Conservation (phyloP, 2,888 invertebrate species). For the Hypomecis punctinalis region DNA sequence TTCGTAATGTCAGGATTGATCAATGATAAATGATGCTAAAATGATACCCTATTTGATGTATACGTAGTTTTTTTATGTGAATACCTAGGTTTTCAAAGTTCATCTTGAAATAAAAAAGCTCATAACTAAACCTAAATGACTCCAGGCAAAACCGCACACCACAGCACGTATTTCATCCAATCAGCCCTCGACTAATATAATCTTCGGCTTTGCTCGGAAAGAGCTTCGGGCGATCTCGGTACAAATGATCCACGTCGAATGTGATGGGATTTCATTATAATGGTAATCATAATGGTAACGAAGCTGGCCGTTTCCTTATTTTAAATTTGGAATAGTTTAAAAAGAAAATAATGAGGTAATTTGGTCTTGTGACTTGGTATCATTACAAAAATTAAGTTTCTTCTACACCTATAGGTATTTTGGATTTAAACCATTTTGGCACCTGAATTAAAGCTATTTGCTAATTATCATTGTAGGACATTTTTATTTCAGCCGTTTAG, state of each 20-base stretch:
- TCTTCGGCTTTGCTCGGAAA: neutral
- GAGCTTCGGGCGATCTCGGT: conserved; percentile 42
- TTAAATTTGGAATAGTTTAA: conserved; percentile 10
- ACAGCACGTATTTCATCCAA: neutral
- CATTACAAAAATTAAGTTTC: neutral
- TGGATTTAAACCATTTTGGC: too few relatives aligned
- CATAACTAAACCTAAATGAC: neutral
- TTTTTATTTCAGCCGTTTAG: too few relatives aligned
- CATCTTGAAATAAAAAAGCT: too few relatives aligned
- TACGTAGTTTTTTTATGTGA: too few relatives aligned
- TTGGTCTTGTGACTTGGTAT: neutral
- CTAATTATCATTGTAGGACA: too few relatives aligned
- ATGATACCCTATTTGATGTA: too few relatives aligned
- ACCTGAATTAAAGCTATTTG: too few relatives aligned
- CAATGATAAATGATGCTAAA: too few relatives aligned
- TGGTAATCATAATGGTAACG: conserved; percentile 19
- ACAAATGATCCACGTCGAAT: conserved; percentile 44
- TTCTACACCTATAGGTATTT: too few relatives aligned
- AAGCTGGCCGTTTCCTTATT: conserved; percentile 11
- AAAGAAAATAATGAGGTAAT: too few relatives aligned
- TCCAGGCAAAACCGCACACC: neutral
- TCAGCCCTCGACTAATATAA: conserved; percentile 4
- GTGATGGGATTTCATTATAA: conserved; percentile 42
- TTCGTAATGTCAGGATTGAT: too few relatives aligned
- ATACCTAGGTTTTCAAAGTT: too few relatives aligned